phyloP scores from a whole-genome alignment of 2,888 invertebrate genomes.

The Thera britannica region DNA sequence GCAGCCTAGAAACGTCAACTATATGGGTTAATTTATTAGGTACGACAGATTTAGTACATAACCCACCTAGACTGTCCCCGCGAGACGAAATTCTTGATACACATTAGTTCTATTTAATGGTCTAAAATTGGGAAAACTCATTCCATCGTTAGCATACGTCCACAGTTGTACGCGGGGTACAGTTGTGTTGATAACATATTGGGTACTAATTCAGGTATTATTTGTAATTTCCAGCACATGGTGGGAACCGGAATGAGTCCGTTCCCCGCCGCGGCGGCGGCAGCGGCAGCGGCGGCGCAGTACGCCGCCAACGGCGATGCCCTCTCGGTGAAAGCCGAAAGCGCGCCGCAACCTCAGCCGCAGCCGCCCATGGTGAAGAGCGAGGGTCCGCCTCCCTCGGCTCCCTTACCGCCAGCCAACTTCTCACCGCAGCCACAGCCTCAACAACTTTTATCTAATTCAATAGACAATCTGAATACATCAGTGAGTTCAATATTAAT shows the following conservation, averaged over 20 bases:
- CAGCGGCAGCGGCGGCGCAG: conserved; percentile 86
- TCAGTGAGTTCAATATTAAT: conserved; percentile 61
- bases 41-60: conserved; percentile 73
- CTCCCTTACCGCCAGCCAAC: conserved; percentile 74
- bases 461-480: conserved; percentile 85
- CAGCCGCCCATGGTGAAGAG: conserved; percentile 81
- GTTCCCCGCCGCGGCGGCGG: conserved; percentile 87
- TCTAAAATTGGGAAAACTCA: conserved; percentile 31
- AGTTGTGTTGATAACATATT: conserved; percentile 7
- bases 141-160: conserved; percentile 30
- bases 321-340: conserved; percentile 79
- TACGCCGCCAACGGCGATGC: conserved; percentile 84
- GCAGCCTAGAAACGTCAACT: conserved; percentile 79
- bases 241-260: conserved; percentile 95
- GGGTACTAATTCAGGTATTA: background rate
- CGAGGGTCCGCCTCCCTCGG: conserved; percentile 80
- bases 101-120: conserved; percentile 49
- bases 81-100: conserved; percentile 59
- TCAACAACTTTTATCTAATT: conserved; percentile 77
- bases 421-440: conserved; percentile 77
- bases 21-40: conserved; percentile 75
- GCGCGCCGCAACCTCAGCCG: conserved; percentile 68
- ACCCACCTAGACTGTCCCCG: conserved; percentile 61
- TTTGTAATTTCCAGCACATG: conserved; percentile 91
- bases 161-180: conserved; percentile 30